Conservation (phyloP, 2,888 invertebrate genomes). For the Hyles lineata region DNA sequence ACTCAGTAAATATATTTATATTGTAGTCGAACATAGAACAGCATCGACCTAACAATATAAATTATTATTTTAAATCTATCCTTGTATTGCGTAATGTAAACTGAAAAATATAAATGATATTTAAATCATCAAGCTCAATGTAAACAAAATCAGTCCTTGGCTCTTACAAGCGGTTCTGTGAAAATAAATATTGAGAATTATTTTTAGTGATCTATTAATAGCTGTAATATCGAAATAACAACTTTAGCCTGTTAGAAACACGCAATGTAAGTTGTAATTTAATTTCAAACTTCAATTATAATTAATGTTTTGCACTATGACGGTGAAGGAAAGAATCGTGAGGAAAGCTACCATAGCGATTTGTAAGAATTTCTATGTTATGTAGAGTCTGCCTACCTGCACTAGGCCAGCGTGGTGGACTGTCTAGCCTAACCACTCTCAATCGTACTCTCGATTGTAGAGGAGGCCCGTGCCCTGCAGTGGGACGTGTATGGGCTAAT, state of each 20-base stretch:
- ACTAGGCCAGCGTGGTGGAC: too few species aligned
- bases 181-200: conserved; percentile 9
- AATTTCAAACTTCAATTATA: not conserved
- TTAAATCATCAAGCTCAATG: not conserved
- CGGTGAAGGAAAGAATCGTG: too few species aligned
- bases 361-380: too few species aligned
- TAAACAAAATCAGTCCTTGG: not conserved
- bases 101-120: conserved; percentile 9
- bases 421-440: too few species aligned
- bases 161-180: not conserved
- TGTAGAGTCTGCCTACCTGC: too few species aligned
- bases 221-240: not conserved
- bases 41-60: too few species aligned
- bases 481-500: too few species aligned
- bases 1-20: too few species aligned
- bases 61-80: not conserved
- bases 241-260: not conserved
- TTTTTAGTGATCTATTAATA: conserved; percentile 3
- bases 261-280: not conserved
- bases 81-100: not conserved
- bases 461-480: too few species aligned
- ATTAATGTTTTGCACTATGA: not conserved
- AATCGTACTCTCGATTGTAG: too few species aligned
- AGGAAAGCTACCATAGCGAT: too few species aligned
- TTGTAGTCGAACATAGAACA: too few species aligned